phyloP scores from a whole-genome alignment of 2,888 invertebrate genomes.

The Exephanes ischioxanthus region DNA sequence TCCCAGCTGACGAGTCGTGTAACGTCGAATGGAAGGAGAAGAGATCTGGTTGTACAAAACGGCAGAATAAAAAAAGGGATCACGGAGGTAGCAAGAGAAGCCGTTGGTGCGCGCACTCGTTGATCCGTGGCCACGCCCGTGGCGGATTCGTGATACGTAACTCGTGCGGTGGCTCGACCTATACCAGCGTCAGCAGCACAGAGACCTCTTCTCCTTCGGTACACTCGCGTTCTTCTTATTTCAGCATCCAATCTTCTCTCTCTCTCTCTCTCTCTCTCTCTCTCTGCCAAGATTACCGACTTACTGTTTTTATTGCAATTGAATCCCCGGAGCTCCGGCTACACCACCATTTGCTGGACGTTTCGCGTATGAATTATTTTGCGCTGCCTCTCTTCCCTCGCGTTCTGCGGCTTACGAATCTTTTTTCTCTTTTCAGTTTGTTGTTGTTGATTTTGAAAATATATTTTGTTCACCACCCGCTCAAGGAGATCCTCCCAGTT shows the following conservation, averaged over 20 bases:
- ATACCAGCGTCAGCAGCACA: constrained; percentile 75
- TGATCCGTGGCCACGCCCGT: constrained; percentile 84
- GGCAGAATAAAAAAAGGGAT: constrained; percentile 55
- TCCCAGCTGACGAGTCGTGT: not conserved
- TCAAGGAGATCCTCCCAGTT: constrained; percentile 59
- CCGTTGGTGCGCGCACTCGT: constrained; percentile 79
- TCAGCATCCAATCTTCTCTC: constrained; percentile 68
- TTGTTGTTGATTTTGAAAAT: constrained; percentile 61
- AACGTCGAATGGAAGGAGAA: constrained; percentile 50
- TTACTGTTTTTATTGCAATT: constrained; percentile 84
- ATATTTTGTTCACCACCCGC: constrained; percentile 30
- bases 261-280: constrained; percentile 55
- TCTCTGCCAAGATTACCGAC: constrained; percentile 80
- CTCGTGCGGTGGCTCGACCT: constrained; percentile 85
- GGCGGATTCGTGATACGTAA: constrained; percentile 85
- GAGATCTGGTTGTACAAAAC: constrained; percentile 61
- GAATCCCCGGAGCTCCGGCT: constrained; percentile 76
- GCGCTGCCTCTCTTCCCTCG: constrained; percentile 70
- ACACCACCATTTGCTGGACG: constrained; percentile 61
- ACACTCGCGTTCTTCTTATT: constrained; percentile 53
- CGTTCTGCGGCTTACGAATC: constrained; percentile 62
- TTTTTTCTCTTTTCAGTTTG: constrained; percentile 39
- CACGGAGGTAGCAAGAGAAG: constrained; percentile 72
- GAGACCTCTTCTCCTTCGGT: constrained; percentile 77
- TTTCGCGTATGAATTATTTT: constrained; percentile 77